Evolutionary conservation across 1,140 invertebrate genomes (phyloP).

Genomic region (Drosophila subpulchrella): DNA sequence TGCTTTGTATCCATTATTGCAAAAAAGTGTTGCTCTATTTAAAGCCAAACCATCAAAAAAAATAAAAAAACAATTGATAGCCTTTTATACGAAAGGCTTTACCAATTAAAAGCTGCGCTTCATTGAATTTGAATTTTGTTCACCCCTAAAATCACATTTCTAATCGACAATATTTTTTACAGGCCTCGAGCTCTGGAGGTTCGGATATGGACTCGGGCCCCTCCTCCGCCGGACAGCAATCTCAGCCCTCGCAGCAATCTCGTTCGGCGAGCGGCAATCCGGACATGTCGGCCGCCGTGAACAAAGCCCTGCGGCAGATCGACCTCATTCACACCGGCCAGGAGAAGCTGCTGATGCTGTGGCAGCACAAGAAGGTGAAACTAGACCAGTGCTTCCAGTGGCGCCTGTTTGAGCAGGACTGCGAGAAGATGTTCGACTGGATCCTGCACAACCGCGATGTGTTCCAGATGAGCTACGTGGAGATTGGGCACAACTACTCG

Average conservation of each 20-base stretch:
- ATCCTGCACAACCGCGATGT: constrained; percentile 97
- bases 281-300: constrained; percentile 88
- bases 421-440: constrained; percentile 99
- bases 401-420: constrained; percentile 97
- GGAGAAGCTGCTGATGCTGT: constrained; percentile 95
- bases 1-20: neutral
- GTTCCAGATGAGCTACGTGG: constrained; percentile 97
- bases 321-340: constrained; percentile 94
- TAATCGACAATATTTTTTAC: neutral
- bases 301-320: constrained; percentile 90
- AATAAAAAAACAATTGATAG: too few relatives aligned
- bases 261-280: constrained; percentile 86
- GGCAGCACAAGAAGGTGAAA: constrained; percentile 96
- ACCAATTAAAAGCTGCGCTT: too few relatives aligned
- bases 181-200: constrained; percentile 43
- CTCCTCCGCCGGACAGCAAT: constrained; percentile 61
- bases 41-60: neutral
- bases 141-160: neutral
- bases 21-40: neutral
- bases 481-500: constrained; percentile 97
- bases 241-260: constrained; percentile 43
- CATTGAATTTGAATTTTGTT: neutral
- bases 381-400: constrained; percentile 98
- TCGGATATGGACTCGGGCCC: constrained; percentile 75
- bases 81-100: too few relatives aligned